phyloP scores from a whole-genome alignment of 2,888 invertebrate species.

The Drosophila imparisetae region DNA sequence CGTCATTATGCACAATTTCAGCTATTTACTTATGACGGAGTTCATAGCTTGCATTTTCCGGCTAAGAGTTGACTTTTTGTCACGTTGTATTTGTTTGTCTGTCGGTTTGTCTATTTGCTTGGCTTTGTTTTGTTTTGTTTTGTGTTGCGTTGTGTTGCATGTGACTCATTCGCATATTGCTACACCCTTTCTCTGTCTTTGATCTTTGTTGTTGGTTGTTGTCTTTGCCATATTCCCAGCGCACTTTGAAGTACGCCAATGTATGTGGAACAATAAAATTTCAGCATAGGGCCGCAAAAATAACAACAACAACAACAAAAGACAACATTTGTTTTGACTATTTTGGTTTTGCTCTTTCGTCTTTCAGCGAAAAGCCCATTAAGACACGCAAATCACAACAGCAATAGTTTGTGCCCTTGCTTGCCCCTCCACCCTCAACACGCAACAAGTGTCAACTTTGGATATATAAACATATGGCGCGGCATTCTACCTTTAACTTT shows the following conservation, averaged over 20 bases:
- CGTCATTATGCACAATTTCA: slow-evolving; percentile 78
- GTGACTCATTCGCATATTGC: slow-evolving; percentile 53
- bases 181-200: slow-evolving; percentile 48
- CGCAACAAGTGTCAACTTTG: slow-evolving; percentile 77
- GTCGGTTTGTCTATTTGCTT: slow-evolving; percentile 23
- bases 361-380: slow-evolving; percentile 53
- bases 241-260: slow-evolving; percentile 62
- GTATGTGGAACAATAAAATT: slow-evolving; percentile 63
- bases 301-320: background rate
- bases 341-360: slow-evolving; percentile 29
- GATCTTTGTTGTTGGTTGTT: slow-evolving; percentile 67
- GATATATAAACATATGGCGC: slow-evolving; percentile 22
- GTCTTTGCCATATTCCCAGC: slow-evolving; percentile 60
- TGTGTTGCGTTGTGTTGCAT: slow-evolving; percentile 10
- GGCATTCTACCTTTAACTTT: slow-evolving; percentile 69
- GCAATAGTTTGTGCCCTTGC: slow-evolving; percentile 26
- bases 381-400: slow-evolving; percentile 37
- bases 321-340: slow-evolving; percentile 34
- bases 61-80: slow-evolving; percentile 38
- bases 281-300: slow-evolving; percentile 16
- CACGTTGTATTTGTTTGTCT: slow-evolving; percentile 43
- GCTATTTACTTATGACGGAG: slow-evolving; percentile 68
- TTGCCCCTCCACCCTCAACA: slow-evolving; percentile 43
- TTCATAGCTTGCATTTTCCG: slow-evolving; percentile 48
- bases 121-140: slow-evolving; percentile 24